phyloP scores from a whole-genome alignment of 2,113 vertebrate genomes.

The Gymnorhina tibicen region DNA sequence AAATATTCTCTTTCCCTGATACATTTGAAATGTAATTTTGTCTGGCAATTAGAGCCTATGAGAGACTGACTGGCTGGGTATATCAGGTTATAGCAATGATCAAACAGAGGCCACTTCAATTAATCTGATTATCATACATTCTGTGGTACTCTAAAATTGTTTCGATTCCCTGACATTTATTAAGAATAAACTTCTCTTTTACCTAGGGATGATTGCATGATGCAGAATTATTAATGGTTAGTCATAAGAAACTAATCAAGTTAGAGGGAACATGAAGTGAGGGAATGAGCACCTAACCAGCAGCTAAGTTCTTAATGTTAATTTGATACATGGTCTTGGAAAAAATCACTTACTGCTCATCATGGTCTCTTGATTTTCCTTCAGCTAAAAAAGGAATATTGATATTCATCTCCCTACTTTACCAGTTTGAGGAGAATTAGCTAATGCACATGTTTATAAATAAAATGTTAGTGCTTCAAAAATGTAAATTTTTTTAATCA shows the following conservation, averaged over 20 bases:
- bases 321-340: slow-evolving; percentile 2
- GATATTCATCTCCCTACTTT: not conserved
- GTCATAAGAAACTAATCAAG: slow-evolving; percentile 43
- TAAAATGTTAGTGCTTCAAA: not conserved
- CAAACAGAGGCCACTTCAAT: slow-evolving; percentile 10
- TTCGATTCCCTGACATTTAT: slow-evolving; percentile 32
- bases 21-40: slow-evolving; percentile 12
- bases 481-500: not conserved
- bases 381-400: not conserved
- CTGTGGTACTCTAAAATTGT: slow-evolving; percentile 10
- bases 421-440: not conserved
- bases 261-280: slow-evolving; percentile 13
- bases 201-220: not conserved
- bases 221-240: slow-evolving; percentile 23
- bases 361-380: not conserved
- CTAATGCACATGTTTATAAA: not conserved
- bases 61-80: slow-evolving; percentile 1
- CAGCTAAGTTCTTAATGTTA: not conserved
- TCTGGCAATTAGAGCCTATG: not conserved
- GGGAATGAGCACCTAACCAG: not conserved
- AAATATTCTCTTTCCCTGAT: not conserved
- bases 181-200: slow-evolving; percentile 33
- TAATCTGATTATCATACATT: slow-evolving; percentile 35
- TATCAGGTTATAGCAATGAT: not conserved
- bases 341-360: not conserved